Evolutionary conservation across 35 echinoderm and acorn worm species (phyloP), one percentile per base, ranked within the genome.

Genomic region (Apostichopus californicus): DNA sequence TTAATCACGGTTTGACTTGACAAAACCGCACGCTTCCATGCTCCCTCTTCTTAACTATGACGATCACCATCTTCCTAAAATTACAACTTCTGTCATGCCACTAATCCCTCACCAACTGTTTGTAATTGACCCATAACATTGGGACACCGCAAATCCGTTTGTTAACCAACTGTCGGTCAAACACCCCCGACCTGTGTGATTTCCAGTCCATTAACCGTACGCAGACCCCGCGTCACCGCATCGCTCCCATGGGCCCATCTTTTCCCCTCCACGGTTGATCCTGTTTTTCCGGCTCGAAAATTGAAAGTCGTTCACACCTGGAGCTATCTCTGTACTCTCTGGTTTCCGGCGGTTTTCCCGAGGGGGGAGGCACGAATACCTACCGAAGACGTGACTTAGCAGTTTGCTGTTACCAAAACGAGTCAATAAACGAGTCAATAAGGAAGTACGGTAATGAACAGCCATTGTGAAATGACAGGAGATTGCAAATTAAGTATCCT

Each of bases 51-150:
- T 24, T 15, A 26, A 59, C 55, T 71, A 80, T 87, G 22, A 52
- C 55, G 57, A 87, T 63, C 13, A 52, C n/a, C 86, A 24, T 63
- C 57, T 87, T 63, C 86, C 57, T 71, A 71, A 24, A 57, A 65
- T 12, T 57, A 71, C 59, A 17, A 52, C 59, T 63, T 87, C 86
- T 87, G 54, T 87, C 86, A 87, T 63, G 86, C 20, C 86, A 13
- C 25, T 87, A 87, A 87, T 87, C 86, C 86, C 86, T 87, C 58
- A 87, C 86, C 86, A 87, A 87, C 86, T 87, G 86, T 87, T 87
- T 87, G 57, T 71, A 87, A 87, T 65, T 87, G 86, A 87, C 86
- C 86, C 86, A 87, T 87, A 87, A 87, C 86, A 87, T 87, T 87
- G 59, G 86, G 86, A 87, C 86, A 87, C 22, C 46, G 83, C 83